Percentiles rank a stretch among this genome's conserved stretches.
Conservation (phyloP, 2,888 invertebrate genomes). For the Orthonevra nobilis region DNA sequence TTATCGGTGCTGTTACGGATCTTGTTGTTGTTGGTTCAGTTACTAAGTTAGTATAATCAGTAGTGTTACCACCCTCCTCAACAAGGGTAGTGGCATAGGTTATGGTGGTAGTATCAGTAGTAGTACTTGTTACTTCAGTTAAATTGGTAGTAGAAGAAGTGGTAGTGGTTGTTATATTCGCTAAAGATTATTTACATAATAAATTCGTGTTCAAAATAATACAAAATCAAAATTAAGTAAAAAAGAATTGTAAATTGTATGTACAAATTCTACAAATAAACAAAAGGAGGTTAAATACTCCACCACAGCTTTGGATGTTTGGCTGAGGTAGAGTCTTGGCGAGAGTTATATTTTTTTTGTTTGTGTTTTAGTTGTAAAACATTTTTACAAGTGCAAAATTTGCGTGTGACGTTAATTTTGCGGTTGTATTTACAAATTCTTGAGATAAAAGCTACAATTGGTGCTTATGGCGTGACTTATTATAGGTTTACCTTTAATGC, state of each 20-base stretch:
- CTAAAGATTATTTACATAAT: conserved; percentile 78
- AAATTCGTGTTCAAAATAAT: conserved; percentile 47
- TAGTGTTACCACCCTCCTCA: conserved; percentile 71
- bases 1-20: conserved; percentile 71
- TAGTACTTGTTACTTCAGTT: conserved; percentile 74
- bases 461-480: conserved; percentile 1
- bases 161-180: conserved; percentile 77
- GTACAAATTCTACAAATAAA: conserved; percentile 50
- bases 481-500: conserved; percentile 92
- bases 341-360: not conserved
- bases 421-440: conserved; percentile 70
- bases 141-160: conserved; percentile 75
- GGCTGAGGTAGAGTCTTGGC: conserved; percentile 48
- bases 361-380: conserved; percentile 12
- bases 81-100: conserved; percentile 72
- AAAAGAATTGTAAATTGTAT: conserved; percentile 30
- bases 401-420: conserved; percentile 60
- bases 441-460: conserved; percentile 14
- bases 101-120: conserved; percentile 76
- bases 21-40: conserved; percentile 68
- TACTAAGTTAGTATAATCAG: conserved; percentile 72
- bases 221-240: conserved; percentile 22
- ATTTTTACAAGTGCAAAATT: conserved; percentile 46
- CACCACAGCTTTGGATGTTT: conserved; percentile 56
- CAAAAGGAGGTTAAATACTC: conserved; percentile 20